Evolutionary conservation across 2,888 invertebrate genomes (phyloP).

Genomic region (Allophyes oxyacanthae): DNA sequence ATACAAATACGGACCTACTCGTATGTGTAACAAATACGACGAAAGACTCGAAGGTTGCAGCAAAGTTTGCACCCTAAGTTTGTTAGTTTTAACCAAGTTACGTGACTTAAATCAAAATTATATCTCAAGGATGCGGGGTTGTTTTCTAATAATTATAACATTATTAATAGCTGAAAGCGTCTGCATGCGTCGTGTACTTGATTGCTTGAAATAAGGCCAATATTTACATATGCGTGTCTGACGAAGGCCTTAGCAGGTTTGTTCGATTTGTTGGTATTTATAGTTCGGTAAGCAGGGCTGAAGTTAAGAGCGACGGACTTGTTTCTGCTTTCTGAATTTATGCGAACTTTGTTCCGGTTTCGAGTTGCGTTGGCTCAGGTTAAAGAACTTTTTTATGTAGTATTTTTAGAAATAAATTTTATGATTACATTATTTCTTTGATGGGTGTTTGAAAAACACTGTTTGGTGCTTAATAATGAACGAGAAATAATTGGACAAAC

Average conservation of each 20-base stretch:
- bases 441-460: too few relatives aligned
- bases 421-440: too few relatives aligned
- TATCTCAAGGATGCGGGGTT: conserved; percentile 39
- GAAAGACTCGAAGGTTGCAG: too few relatives aligned
- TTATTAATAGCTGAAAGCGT: conserved; percentile 45
- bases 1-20: too few relatives aligned
- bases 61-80: neutral
- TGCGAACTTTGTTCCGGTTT: conserved; percentile 24
- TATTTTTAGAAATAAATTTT: too few relatives aligned
- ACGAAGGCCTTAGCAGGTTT: conserved; percentile 38
- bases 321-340: conserved; percentile 26
- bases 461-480: too few relatives aligned
- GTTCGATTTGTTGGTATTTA: conserved; percentile 48
- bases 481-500: too few relatives aligned
- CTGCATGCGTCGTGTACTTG: conserved; percentile 40
- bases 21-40: too few relatives aligned
- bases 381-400: too few relatives aligned
- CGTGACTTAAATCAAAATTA: conserved; percentile 43
- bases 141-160: conserved; percentile 51
- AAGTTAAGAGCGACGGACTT: conserved; percentile 14
- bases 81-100: conserved; percentile 38
- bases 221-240: conserved; percentile 61
- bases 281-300: conserved; percentile 31
- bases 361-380: conserved; percentile 3
- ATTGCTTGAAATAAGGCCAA: conserved; percentile 54